These are phyloP conservation scores for Salvelinus sp. DNA, from an alignment of 2,113 vertebrate species.

Conservation along the genomic window DNA sequence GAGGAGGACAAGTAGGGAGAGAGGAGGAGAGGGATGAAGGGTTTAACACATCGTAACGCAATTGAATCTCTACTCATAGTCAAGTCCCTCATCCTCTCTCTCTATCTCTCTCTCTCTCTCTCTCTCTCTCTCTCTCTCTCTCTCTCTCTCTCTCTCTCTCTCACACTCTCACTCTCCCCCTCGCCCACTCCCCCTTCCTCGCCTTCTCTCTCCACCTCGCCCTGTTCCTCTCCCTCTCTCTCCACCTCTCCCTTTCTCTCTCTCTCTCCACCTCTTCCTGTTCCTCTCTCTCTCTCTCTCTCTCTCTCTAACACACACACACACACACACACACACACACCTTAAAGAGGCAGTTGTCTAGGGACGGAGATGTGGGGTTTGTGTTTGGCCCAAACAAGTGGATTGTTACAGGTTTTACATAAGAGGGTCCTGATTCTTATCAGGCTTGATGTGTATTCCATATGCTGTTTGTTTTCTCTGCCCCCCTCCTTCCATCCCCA, in stretches of 20 bases:
- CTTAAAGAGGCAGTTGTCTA: slow-evolving; percentile 7
- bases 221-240: not conserved
- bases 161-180: not conserved
- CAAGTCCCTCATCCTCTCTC: not conserved
- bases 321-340: slow-evolving; percentile 23
- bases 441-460: slow-evolving; percentile 61
- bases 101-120: too few species aligned
- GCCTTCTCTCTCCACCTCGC: not conserved
- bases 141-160: not conserved
- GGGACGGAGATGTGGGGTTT: slow-evolving; percentile 30
- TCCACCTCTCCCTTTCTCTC: too few species aligned
- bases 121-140: not conserved
- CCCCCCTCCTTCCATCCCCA: not conserved
- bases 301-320: not conserved
- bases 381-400: slow-evolving; percentile 61
- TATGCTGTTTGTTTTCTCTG: slow-evolving; percentile 56
- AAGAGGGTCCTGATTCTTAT: slow-evolving; percentile 66
- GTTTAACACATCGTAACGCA: not conserved
- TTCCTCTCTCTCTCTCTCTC: not conserved
- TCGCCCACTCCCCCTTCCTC: not conserved
- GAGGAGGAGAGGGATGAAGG: not conserved
- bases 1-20: not conserved
- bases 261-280: not conserved
- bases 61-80: too few species aligned
- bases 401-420: slow-evolving; percentile 59